Conservation (phyloP, 1,140 invertebrate species). For the Cylas formicarius region DNA sequence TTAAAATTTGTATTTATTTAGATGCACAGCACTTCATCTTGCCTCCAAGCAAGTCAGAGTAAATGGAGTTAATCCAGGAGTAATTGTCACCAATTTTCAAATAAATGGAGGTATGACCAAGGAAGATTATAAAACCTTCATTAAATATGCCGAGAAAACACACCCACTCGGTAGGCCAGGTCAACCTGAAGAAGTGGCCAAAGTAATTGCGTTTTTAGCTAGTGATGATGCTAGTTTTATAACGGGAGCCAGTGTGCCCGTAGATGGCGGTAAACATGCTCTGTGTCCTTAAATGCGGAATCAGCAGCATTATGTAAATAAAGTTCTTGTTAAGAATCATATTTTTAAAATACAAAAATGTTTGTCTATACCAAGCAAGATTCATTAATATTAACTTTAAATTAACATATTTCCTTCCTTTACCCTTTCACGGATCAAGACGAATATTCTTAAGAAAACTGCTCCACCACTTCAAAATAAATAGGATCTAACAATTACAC, state of each 20-base stretch:
- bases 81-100: conserved; percentile 61
- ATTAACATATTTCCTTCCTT: too few relatives aligned
- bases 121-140: conserved; percentile 57
- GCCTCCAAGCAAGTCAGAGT: conserved; percentile 73
- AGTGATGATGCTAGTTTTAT: conserved; percentile 66
- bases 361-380: too few relatives aligned
- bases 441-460: too few relatives aligned
- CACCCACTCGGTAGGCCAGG: conserved; percentile 69
- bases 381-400: not conserved
- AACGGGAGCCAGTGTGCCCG: conserved; percentile 63
- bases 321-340: too few relatives aligned
- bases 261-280: conserved; percentile 70
- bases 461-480: too few relatives aligned
- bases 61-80: conserved; percentile 77
- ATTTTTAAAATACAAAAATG: too few relatives aligned
- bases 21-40: conserved; percentile 73
- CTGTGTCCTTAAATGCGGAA: conserved; percentile 68
- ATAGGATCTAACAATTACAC: too few relatives aligned
- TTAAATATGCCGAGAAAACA: conserved; percentile 60
- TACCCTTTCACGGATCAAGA: too few relatives aligned
- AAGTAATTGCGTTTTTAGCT: conserved; percentile 71
- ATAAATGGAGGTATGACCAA: conserved; percentile 58
- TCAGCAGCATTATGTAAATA: too few relatives aligned
- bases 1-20: not conserved
- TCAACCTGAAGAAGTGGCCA: conserved; percentile 63